Percentiles rank a stretch among this genome's conserved stretches.
Evolutionary conservation across 2,113 vertebrate genomes (phyloP).

Genomic region (Chauna torquata): DNA sequence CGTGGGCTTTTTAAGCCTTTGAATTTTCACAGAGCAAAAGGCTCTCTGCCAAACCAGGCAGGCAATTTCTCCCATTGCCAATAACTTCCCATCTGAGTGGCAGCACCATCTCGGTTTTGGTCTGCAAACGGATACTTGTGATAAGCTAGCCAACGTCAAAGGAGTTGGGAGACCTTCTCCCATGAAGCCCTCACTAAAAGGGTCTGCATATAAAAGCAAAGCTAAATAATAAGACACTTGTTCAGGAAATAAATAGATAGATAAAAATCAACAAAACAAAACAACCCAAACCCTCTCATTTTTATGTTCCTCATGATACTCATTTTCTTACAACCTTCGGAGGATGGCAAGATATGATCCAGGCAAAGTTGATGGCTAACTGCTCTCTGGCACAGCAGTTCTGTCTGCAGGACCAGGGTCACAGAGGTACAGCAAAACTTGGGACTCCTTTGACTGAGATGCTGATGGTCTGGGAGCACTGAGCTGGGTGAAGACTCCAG

Average conservation of each 20-base stretch:
- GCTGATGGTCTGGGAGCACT: not conserved
- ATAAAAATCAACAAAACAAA: not conserved
- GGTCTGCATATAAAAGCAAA: not conserved
- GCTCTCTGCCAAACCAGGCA: not conserved
- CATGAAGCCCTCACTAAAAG: not conserved
- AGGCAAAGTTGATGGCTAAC: not conserved
- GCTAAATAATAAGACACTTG: not conserved
- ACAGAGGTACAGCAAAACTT: not conserved
- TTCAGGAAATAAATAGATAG: not conserved
- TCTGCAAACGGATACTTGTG: not conserved
- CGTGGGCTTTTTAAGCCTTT: not conserved
- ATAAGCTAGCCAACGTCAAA: not conserved
- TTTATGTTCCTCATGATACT: not conserved
- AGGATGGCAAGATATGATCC: not conserved
- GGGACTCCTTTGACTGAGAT: not conserved
- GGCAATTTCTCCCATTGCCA: not conserved
- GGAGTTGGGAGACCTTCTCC: not conserved
- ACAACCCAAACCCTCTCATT: not conserved
- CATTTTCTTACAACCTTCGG: not conserved
- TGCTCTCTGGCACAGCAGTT: not conserved
- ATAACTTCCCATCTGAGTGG: not conserved
- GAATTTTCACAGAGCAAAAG: not conserved
- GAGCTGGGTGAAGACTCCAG: not conserved
- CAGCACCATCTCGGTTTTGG: not conserved
- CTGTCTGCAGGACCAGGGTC: not conserved